phyloP scores from a whole-genome alignment of 2,888 invertebrate genomes.

The Drosophila cracens region DNA sequence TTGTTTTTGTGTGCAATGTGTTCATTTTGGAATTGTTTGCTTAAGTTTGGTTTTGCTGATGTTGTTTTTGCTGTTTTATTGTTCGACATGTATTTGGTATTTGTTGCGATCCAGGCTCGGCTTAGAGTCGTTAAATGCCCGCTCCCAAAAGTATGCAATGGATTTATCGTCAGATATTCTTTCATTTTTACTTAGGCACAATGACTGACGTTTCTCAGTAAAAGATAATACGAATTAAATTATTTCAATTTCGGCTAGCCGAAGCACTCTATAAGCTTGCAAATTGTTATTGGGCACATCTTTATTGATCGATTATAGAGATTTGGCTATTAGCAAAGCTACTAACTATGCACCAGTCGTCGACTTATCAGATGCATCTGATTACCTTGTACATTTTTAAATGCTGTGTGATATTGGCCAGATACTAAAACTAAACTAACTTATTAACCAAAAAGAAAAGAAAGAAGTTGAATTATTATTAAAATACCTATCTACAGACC shows the following conservation, averaged over 20 bases:
- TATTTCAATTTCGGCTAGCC: constrained; percentile 6
- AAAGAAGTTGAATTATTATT: neutral
- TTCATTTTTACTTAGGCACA: constrained; percentile 65
- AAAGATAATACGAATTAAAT: constrained; percentile 10
- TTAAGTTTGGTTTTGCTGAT: constrained; percentile 2
- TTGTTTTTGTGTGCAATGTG: neutral
- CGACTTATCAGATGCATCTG: neutral
- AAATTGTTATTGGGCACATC: neutral
- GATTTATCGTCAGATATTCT: constrained; percentile 66
- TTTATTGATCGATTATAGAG: neutral
- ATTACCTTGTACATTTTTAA: neutral
- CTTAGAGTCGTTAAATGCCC: constrained; percentile 48
- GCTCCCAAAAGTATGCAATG: constrained; percentile 37
- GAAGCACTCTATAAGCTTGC: constrained; percentile 30
- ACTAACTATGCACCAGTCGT: neutral
- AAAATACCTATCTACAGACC: neutral
- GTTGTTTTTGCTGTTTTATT: constrained; percentile 29
- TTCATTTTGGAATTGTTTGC: neutral
- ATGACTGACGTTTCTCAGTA: constrained; percentile 64
- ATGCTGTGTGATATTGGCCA: constrained; percentile 3
- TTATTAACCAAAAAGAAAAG: neutral
- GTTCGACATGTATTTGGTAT: constrained; percentile 28
- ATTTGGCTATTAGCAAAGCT: neutral
- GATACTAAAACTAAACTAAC: no score
- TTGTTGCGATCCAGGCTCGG: constrained; percentile 26